Evolutionary conservation across 2,113 vertebrate species (phyloP).

Genomic region (Isichthys henryi): DNA sequence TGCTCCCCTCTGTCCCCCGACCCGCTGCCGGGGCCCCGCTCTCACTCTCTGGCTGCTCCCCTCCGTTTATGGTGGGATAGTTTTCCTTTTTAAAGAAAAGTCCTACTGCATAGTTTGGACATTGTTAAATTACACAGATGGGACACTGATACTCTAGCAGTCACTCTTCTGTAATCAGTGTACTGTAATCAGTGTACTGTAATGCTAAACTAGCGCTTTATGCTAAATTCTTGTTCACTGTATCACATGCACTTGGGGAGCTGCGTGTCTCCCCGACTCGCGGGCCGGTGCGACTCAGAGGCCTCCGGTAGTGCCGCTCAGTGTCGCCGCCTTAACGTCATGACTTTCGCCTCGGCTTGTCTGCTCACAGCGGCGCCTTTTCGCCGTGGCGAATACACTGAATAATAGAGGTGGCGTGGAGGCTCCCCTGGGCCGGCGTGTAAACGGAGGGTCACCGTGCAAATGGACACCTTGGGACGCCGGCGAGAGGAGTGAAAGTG

Average conservation of each 20-base stretch:
- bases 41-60: fast-evolving
- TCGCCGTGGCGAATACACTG: conserved; percentile 31
- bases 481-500: conserved; percentile 63
- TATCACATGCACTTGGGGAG: too few species aligned
- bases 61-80: neutral
- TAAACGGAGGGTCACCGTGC: conserved; percentile 55
- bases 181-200: neutral
- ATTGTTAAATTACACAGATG: neutral
- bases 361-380: conserved; percentile 38
- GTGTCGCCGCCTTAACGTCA: neutral
- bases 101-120: neutral
- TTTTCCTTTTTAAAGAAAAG: neutral
- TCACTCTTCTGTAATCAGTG: neutral
- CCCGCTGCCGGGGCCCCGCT: neutral
- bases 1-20: neutral
- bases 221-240: neutral
- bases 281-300: neutral
- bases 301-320: neutral
- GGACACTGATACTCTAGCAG: neutral
- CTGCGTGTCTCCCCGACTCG: neutral
- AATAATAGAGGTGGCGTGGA: conserved; percentile 58
- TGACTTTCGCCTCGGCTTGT: conserved; percentile 9
- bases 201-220: neutral
- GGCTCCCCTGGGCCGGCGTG: conserved; percentile 33
- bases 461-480: conserved; percentile 55